These are phyloP conservation scores for Tiaroga cobitis DNA, from an alignment of 2,797 vertebrate species.

Conservation along the genomic window DNA sequence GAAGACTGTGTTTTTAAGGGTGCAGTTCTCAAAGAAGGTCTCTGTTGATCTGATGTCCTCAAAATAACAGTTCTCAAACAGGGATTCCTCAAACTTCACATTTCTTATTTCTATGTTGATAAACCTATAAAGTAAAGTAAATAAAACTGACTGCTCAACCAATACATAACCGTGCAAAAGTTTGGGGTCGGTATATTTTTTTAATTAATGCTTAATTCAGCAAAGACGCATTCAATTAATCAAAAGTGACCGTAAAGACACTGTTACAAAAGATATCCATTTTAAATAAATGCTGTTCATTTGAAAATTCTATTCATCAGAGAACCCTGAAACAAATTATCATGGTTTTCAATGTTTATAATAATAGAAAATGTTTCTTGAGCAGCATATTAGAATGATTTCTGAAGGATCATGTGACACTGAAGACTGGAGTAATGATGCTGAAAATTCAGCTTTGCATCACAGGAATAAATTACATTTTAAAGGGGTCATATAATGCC, in stretches of 20 bases:
- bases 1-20: conserved; percentile 88
- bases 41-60: conserved; percentile 91
- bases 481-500: too few relatives aligned
- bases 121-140: conserved; percentile 83
- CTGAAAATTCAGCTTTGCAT: too few relatives aligned
- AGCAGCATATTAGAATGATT: neutral
- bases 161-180: neutral
- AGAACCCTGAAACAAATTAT: neutral
- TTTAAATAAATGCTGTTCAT: neutral
- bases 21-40: conserved; percentile 96
- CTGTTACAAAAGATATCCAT: neutral
- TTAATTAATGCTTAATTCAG: neutral
- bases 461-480: neutral
- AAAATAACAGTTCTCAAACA: conserved; percentile 95
- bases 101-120: conserved; percentile 91
- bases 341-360: neutral
- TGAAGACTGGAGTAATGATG: neutral
- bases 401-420: neutral
- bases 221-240: neutral
- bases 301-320: neutral
- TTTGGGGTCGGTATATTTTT: neutral
- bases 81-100: conserved; percentile 90
- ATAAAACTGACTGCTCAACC: neutral
- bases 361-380: neutral
- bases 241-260: neutral